Evolutionary conservation across 2,888 invertebrate genomes (phyloP).

Genomic region (Acleris literana): DNA sequence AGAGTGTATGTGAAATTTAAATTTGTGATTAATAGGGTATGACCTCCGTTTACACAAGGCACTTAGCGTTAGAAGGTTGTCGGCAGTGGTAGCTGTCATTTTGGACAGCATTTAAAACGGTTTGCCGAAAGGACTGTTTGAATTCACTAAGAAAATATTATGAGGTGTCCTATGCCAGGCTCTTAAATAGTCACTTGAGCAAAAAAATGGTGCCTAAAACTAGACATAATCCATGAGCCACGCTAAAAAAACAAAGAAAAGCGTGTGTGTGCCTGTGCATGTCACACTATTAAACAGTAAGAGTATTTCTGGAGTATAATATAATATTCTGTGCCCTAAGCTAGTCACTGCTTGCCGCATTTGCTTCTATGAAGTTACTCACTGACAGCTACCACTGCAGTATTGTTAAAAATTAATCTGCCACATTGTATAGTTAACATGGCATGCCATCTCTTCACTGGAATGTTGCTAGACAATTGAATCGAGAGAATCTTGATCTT

Average conservation of each 20-base stretch:
- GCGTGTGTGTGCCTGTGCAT: too few relatives aligned
- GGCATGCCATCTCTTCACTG: not conserved
- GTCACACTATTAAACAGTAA: too few relatives aligned
- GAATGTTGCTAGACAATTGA: too few relatives aligned
- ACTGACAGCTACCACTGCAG: constrained; percentile 43
- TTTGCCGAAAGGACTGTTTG: not conserved
- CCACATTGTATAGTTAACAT: constrained; percentile 40
- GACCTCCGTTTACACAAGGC: constrained; percentile 17
- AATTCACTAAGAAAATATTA: too few relatives aligned
- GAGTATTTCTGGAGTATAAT: too few relatives aligned
- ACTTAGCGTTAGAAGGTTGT: constrained; percentile 19
- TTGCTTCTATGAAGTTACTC: constrained; percentile 21
- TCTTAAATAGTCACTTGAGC: too few relatives aligned
- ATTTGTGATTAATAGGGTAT: constrained; percentile 1
- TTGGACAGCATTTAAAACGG: constrained; percentile 28
- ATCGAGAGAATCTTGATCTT: too few relatives aligned
- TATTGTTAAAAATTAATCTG: constrained; percentile 44
- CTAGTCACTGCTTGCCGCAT: constrained; percentile 31
- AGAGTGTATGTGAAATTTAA: constrained; percentile 4
- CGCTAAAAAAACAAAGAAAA: too few relatives aligned
- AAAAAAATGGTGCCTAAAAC: not conserved
- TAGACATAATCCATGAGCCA: too few relatives aligned
- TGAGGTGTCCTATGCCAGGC: too few relatives aligned
- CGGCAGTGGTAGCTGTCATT: constrained; percentile 41
- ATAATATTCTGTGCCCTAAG: not conserved